Evolutionary conservation across 2,113 vertebrate species (phyloP).

Genomic region (Dermatemys mawii): DNA sequence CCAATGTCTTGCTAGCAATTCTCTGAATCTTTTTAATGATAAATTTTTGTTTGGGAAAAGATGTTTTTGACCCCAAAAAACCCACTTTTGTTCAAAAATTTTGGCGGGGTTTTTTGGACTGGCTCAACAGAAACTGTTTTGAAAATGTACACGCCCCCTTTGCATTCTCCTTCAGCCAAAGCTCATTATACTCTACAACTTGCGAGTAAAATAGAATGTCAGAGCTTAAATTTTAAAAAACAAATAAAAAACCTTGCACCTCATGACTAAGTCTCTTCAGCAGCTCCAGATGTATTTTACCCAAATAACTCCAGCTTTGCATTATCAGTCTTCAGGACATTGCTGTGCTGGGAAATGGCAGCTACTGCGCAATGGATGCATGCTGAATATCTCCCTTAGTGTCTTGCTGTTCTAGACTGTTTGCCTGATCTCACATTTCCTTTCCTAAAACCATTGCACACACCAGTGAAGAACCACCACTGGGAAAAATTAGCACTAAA

Average conservation of each 20-base stretch:
- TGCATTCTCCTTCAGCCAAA: not conserved
- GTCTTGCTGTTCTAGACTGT: not conserved
- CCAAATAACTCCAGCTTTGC: not conserved
- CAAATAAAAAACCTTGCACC: too few relatives aligned
- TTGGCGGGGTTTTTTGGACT: not conserved
- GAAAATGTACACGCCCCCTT: not conserved
- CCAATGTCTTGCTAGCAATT: too few relatives aligned
- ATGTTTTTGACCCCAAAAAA: not conserved
- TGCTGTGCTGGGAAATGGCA: not conserved
- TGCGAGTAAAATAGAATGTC: too few relatives aligned
- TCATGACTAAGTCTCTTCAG: not conserved
- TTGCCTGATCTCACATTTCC: not conserved
- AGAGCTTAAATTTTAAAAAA: too few relatives aligned
- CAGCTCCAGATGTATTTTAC: not conserved
- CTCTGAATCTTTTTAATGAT: too few relatives aligned
- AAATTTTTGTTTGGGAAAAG: not conserved
- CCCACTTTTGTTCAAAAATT: not conserved
- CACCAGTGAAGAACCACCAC: not conserved
- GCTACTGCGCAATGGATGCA: not conserved
- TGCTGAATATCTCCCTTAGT: not conserved
- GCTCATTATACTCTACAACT: not conserved
- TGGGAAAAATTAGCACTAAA: not conserved
- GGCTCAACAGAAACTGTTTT: not conserved
- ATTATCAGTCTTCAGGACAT: not conserved
- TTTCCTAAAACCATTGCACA: not conserved